Base-by-base conservation (phyloP, 2,888 invertebrate species). In the Lobophora halterata region DNA sequence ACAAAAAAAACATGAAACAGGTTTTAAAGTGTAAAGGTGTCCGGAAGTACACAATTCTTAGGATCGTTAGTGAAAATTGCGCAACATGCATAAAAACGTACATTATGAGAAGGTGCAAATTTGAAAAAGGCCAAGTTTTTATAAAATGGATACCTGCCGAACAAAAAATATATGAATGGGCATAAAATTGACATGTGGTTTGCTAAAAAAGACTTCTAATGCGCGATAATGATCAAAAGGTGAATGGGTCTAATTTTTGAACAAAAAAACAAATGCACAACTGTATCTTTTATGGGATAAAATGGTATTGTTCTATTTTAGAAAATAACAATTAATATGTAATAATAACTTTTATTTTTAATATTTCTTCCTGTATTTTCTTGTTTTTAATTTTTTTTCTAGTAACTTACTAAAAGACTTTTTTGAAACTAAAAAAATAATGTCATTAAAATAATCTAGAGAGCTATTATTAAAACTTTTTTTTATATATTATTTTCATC, bases 11-110 rank as follows among this genome's bases (percentile, higher is more conserved):
- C 11, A 14, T 31, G 9, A 13, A 56, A 55, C 56, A 58, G 46
- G 54, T 58, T 56, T 40, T 12, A 36, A 30, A 20, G 37, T 8
- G 10, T 18, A 56, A 68, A 66, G 65, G 65, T 57, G 54, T 49
- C 69, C 72, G 76, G 81, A 79, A 77, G 65, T 67, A 35, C 49
- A 52, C 70, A 63, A 75, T 79, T 70, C 56, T 59, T 67, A 58
- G 66, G 65, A 70, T 79, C 77, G 77, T 82, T 83, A 79, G 71
- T 62, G 49, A 66, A 74, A n/a, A 79, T 79, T 71, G 66, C 61
- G 57, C 67, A 67, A 78, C 70, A 67, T 52, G 63, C 65, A 68
- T 71, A 76, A 79, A 80, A 79, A 78, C 64, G 49, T 46, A 56
- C 64, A 68, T 77, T 66, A 67, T 65, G 61, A 56, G 50, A 62